Base-by-base conservation (phyloP, 2,888 invertebrate species). In the Drosophila aldrichi region DNA sequence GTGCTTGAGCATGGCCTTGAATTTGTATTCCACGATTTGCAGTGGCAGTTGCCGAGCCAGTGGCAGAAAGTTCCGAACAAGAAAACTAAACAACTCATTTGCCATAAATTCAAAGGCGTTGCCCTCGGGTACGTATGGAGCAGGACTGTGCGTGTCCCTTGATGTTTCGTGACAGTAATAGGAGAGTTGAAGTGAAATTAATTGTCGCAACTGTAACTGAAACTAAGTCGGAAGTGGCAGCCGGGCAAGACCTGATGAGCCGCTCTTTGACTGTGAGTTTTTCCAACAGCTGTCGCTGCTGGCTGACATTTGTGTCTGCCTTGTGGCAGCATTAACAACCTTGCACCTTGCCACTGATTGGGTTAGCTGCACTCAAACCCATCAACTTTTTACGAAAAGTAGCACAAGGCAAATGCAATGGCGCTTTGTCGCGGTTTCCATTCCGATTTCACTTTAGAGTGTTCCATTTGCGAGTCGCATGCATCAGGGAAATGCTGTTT, bases 121-220 rank as follows among this genome's bases (percentile, higher is more conserved):
- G 77, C 82, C 82, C 63, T 77, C 10, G 69, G 74, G 56, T 59
- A 25, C 58, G 49, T 59, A 70, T 52, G 80, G 51, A 22, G 44
- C 25, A 18, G n/a, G 64, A 29, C 70, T 81, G 84, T 84, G 88
- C 87, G 89, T 89, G 85, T 69, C 73, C 70, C 71, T 56, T 77
- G 74, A 76, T 69, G 82, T 87, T 88, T 85, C 82, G 81, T 88
- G 87, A 81, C 82, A 77, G 66, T 86, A 82, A 82, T 86, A 79
- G 70, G 79, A 75, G 77, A 83, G 67, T 76, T 79, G 72, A 82
- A 89, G 85, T 85, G 77, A 88, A 89, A 88, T 87, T 85, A 89
- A 89, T 89, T 86, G 88, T 81, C 74, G 81, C 81, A 70, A 63
- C 71, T 70, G 70, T 68, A 70, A 77, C 76, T 46, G 69, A 63